Conservation (phyloP, 2,113 vertebrate genomes). For the Speoplatyrhinus poulsoni region DNA sequence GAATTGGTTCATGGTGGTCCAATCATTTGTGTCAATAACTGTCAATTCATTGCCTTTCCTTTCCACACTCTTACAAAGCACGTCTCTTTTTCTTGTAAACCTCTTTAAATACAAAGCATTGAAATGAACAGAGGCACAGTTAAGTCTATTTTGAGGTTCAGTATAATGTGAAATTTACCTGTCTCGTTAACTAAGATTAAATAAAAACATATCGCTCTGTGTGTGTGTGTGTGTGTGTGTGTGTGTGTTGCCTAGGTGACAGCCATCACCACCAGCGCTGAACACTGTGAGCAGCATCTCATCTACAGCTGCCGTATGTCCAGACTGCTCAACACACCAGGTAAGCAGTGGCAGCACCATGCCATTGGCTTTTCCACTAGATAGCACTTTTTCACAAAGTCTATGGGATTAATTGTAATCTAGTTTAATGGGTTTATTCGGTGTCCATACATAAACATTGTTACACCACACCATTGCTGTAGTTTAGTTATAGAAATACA, state of each 20-base stretch:
- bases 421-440: too few species aligned
- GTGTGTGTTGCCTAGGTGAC: constrained; percentile 73
- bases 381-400: too few species aligned
- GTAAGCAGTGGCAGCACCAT: constrained; percentile 70
- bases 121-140: constrained; percentile 28
- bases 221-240: too few species aligned
- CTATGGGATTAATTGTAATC: too few species aligned
- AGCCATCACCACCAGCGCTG: constrained; percentile 90
- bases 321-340: constrained; percentile 94
- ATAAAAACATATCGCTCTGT: constrained; percentile 21
- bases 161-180: constrained; percentile 31
- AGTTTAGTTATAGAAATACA: too few species aligned
- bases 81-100: constrained; percentile 32
- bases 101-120: constrained; percentile 21
- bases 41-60: not conserved
- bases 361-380: too few species aligned
- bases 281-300: constrained; percentile 92
- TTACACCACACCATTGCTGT: too few species aligned
- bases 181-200: constrained; percentile 38
- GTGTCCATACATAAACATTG: too few species aligned
- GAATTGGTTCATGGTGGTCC: too few species aligned
- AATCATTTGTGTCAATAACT: too few species aligned
- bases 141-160: constrained; percentile 16
- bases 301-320: constrained; percentile 92
- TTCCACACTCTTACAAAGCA: constrained; percentile 23